Percentiles rank a stretch among this genome's conserved stretches.
Conservation (phyloP, 2,797 vertebrate genomes). For the Dromococcyx pavoninus region DNA sequence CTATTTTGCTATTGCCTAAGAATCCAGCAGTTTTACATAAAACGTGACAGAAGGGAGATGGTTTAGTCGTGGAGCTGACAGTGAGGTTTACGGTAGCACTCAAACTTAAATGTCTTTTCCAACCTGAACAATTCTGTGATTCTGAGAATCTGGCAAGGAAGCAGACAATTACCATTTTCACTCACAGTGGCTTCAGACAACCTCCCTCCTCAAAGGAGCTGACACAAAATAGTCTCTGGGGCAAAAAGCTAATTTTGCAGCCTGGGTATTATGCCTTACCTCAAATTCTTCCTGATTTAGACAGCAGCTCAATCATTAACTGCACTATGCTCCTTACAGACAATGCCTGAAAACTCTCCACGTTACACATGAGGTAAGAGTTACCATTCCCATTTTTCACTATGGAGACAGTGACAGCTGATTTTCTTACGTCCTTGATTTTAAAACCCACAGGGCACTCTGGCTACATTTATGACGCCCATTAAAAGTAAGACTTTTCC, state of each 20-base stretch:
- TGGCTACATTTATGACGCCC: neutral
- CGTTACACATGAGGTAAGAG: neutral
- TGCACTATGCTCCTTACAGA: neutral
- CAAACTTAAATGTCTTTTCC: too few relatives aligned
- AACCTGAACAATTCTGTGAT: too few relatives aligned
- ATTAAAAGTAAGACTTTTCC: neutral
- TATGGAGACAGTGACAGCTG: neutral
- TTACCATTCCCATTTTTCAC: neutral
- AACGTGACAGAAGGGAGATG: neutral
- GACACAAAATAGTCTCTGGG: neutral
- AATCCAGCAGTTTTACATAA: neutral
- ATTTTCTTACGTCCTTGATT: neutral
- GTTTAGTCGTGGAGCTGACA: too few relatives aligned
- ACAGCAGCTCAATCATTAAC: neutral
- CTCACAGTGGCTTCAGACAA: neutral
- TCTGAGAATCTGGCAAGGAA: neutral
- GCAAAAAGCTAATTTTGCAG: neutral
- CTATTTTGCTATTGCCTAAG: neutral
- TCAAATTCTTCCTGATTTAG: neutral
- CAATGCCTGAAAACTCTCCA: neutral
- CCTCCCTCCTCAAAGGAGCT: neutral
- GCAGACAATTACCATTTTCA: neutral
- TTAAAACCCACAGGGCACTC: neutral
- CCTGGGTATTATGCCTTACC: neutral
- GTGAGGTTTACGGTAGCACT: too few relatives aligned